These are phyloP conservation scores for Portevinia maculata DNA, from an alignment of 2,888 invertebrate genomes.

Conservation along the genomic window DNA sequence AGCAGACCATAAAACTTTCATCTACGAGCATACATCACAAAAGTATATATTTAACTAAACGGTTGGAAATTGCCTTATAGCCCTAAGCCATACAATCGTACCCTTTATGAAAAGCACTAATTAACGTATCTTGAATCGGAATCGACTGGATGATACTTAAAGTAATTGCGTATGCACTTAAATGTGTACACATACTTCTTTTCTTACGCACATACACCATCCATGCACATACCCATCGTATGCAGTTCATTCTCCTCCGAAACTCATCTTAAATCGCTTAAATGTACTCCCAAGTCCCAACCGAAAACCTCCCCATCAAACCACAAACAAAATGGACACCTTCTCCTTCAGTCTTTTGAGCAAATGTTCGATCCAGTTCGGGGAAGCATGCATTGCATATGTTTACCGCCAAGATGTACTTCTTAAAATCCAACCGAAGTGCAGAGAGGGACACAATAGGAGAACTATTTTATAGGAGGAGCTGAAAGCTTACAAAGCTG, in stretches of 20 bases:
- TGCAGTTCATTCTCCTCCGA: background rate
- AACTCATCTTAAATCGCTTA: slow-evolving; percentile 13
- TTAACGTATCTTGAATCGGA: background rate
- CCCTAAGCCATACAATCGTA: background rate
- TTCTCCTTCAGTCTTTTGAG: slow-evolving; percentile 35
- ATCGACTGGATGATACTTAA: slow-evolving; percentile 20
- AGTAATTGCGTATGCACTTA: slow-evolving; percentile 52
- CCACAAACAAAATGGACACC: slow-evolving; percentile 6
- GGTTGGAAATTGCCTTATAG: background rate
- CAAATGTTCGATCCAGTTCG: slow-evolving; percentile 22
- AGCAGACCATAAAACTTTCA: too few relatives aligned
- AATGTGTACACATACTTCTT: slow-evolving; percentile 33
- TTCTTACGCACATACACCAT: slow-evolving; percentile 19
- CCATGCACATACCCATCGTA: background rate
- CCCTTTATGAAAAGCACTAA: background rate
- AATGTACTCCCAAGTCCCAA: slow-evolving; percentile 9
- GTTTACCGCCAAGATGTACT: slow-evolving; percentile 10
- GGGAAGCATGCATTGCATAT: slow-evolving; percentile 17
- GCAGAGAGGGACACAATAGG: slow-evolving; percentile 19
- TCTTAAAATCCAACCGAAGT: slow-evolving; percentile 18
- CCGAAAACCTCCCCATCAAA: background rate
- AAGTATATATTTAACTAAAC: background rate
- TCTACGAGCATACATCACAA: too few relatives aligned
- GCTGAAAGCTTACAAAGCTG: slow-evolving; percentile 67
- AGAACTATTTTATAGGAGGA: slow-evolving; percentile 51